phyloP scores from a whole-genome alignment of 2,888 invertebrate genomes.

The Harpalus rubripes region DNA sequence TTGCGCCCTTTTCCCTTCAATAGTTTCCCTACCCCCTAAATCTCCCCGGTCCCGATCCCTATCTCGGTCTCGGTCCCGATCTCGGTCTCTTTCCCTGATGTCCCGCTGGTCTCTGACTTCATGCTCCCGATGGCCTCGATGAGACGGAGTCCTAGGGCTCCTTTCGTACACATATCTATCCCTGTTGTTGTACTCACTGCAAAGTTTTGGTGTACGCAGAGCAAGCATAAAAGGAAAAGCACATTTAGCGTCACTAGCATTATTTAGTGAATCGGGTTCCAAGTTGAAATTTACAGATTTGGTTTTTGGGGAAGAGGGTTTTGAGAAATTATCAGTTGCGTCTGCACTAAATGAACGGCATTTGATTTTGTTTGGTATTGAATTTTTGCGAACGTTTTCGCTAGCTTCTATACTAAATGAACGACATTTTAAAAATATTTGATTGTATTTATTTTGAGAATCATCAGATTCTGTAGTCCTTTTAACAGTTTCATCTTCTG shows the following conservation, averaged over 20 bases:
- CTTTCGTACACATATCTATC: conserved; percentile 69
- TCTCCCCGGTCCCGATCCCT: conserved; percentile 69
- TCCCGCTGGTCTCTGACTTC: conserved; percentile 71
- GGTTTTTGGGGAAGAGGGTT: conserved; percentile 17
- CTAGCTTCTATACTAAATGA: conserved; percentile 62
- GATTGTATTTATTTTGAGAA: conserved; percentile 30
- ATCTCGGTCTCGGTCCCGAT: conserved; percentile 67
- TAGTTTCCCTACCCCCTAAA: conserved; percentile 78
- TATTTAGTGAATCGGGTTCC: conserved; percentile 7
- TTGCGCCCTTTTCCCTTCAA: conserved; percentile 80
- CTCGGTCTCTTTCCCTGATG: conserved; percentile 69
- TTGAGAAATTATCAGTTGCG: background rate
- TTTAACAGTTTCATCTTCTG: conserved; percentile 52
- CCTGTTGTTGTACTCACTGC: conserved; percentile 81
- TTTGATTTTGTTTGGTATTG: conserved; percentile 33
- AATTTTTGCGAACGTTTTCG: conserved; percentile 30
- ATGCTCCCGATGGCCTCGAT: conserved; percentile 70
- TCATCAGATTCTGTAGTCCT: conserved; percentile 52
- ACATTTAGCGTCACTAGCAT: conserved; percentile 69
- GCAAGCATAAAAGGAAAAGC: conserved; percentile 68
- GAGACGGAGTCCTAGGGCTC: conserved; percentile 65
- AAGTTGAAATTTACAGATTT: conserved; percentile 42
- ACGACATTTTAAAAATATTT: conserved; percentile 63
- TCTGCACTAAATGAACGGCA: conserved; percentile 41
- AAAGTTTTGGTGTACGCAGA: conserved; percentile 70